Percentiles rank a stretch among this genome's conserved stretches.
phyloP scores from a whole-genome alignment of 2,888 invertebrate genomes.

The Leptopilina myrica region DNA sequence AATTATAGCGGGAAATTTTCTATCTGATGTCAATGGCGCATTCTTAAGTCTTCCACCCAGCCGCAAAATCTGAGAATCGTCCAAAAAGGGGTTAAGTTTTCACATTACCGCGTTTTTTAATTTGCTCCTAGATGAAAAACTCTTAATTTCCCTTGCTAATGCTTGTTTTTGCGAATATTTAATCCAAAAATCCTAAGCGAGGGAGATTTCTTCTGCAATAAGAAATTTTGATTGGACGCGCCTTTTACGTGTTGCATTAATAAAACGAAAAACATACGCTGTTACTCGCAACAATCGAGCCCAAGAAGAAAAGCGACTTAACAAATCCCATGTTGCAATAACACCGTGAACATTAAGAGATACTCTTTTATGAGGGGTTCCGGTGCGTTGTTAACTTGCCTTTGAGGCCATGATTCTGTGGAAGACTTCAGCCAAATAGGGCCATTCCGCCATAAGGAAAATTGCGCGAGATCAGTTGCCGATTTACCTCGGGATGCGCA shows the following conservation, averaged over 20 bases:
- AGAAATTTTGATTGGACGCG: not conserved
- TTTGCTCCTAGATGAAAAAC: not conserved
- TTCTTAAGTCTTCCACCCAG: not conserved
- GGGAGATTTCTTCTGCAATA: not conserved
- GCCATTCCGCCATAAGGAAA: not conserved
- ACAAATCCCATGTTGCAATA: not conserved
- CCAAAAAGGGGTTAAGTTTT: not conserved
- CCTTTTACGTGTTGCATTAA: not conserved
- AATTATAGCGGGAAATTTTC: not conserved
- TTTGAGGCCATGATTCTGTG: not conserved
- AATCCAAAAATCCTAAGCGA: not conserved
- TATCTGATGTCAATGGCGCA: not conserved
- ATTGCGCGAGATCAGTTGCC: not conserved
- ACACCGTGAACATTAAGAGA: not conserved
- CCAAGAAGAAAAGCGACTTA: not conserved
- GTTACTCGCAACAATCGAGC: conserved; percentile 28
- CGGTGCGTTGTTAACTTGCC: not conserved
- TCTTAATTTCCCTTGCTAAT: not conserved
- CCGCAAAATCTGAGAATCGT: not conserved
- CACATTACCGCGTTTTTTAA: not conserved
- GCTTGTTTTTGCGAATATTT: not conserved
- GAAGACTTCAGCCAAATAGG: not conserved
- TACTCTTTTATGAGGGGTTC: conserved; percentile 40
- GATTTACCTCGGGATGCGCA: not conserved
- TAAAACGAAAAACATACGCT: not conserved